Percentiles rank a stretch among this genome's conserved stretches.
phyloP scores from a whole-genome alignment of 2,797 vertebrate species.

The Sylvia borin region DNA sequence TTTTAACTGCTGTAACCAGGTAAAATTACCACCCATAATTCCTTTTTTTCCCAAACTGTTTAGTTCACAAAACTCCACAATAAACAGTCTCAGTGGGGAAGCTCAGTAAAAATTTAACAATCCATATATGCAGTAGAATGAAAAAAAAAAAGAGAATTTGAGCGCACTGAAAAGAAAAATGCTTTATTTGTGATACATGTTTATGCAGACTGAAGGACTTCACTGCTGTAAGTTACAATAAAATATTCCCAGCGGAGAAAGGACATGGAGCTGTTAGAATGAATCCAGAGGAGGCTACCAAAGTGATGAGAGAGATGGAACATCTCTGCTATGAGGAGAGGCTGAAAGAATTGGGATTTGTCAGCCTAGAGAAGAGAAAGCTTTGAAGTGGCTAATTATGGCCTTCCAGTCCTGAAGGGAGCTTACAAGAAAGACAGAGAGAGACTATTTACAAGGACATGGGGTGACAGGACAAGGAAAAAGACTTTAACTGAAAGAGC shows the following conservation, averaged over 20 bases:
- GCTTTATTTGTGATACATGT: neutral
- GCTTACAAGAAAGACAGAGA: neutral
- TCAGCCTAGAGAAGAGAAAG: neutral
- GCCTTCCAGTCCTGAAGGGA: neutral
- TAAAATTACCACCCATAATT: neutral
- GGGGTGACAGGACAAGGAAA: neutral
- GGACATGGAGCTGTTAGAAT: accelerated
- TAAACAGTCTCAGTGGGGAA: neutral
- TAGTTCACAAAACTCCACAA: neutral
- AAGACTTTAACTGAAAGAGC: too few relatives aligned
- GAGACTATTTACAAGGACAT: too few relatives aligned
- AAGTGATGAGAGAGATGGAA: neutral
- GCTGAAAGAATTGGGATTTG: neutral
- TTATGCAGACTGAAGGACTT: neutral
- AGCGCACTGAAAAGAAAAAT: neutral
- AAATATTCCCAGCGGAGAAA: neutral
- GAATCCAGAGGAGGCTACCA: neutral
- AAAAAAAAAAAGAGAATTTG: neutral
- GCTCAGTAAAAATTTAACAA: neutral
- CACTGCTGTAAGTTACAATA: neutral
- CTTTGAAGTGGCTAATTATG: neutral
- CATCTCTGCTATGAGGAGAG: neutral
- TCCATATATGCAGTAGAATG: neutral
- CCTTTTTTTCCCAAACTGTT: neutral
- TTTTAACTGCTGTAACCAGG: neutral